Percentiles rank a stretch among this genome's conserved stretches.
phyloP scores from a whole-genome alignment of 2,797 vertebrate genomes.

The Sylvia borin region DNA sequence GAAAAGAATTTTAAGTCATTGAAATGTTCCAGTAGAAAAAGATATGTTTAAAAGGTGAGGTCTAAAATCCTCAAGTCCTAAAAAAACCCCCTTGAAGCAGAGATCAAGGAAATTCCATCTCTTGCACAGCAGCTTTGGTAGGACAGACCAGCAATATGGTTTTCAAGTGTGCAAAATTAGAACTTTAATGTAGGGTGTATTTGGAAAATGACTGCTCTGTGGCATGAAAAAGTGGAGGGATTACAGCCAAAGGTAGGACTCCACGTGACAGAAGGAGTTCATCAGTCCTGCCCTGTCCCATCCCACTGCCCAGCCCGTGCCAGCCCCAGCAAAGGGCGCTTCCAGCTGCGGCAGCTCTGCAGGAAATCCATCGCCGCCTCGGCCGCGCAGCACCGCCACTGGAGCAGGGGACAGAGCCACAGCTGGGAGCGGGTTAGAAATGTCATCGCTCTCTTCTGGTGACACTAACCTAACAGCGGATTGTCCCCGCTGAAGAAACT shows the following conservation, averaged over 20 bases:
- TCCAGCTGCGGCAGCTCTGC: background rate
- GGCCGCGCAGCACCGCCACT: fast-evolving
- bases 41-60: background rate
- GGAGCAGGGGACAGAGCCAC: background rate
- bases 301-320: fast-evolving
- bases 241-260: background rate
- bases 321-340: background rate
- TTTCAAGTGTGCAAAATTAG: background rate
- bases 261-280: background rate
- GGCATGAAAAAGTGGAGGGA: background rate
- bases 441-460: background rate
- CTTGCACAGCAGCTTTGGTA: background rate
- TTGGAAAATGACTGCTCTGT: background rate
- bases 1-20: background rate
- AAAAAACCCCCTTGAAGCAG: background rate
- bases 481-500: background rate
- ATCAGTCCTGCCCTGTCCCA: background rate
- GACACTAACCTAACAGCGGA: background rate
- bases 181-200: background rate
- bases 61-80: background rate
- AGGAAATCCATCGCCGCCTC: too few species aligned
- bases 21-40: background rate
- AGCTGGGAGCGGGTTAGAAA: fast-evolving
- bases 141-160: background rate
- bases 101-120: background rate